phyloP scores from a whole-genome alignment of 2,113 vertebrate genomes.

The Apteryx owenii region DNA sequence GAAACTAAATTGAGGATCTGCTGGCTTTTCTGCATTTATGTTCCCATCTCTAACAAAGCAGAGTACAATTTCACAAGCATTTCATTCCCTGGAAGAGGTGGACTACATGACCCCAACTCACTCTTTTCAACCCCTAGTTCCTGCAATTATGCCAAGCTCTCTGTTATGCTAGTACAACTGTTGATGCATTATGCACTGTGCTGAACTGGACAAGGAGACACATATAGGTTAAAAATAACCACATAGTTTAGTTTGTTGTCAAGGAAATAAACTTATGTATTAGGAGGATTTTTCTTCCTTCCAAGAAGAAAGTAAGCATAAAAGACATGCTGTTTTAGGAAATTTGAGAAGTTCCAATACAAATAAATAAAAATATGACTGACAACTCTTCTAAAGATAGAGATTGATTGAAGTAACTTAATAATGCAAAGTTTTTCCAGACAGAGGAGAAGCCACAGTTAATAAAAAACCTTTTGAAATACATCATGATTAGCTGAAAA shows the following conservation, averaged over 20 bases:
- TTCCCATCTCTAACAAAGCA: not conserved
- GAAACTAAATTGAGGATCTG: not conserved
- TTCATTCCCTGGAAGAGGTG: not conserved
- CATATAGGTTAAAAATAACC: not conserved
- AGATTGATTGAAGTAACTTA: not conserved
- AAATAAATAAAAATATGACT: not conserved
- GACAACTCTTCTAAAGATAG: not conserved
- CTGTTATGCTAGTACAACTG: not conserved
- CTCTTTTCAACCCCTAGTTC: not conserved
- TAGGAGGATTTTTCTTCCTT: not conserved
- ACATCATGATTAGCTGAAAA: not conserved
- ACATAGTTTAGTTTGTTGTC: not conserved
- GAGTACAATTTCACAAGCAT: not conserved
- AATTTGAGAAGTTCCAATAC: not conserved
- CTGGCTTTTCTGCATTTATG: not conserved
- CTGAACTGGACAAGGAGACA: not conserved
- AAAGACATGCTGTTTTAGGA: not conserved
- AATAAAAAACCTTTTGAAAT: not conserved
- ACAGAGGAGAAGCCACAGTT: not conserved
- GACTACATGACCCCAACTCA: not conserved
- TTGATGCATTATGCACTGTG: rapidly evolving
- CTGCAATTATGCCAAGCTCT: not conserved
- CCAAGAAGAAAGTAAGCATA: not conserved
- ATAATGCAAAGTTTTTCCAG: not conserved
- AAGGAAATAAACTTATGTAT: not conserved